Percentiles rank a stretch among this genome's conserved stretches.
These are phyloP conservation scores for Numida meleagris DNA, from an alignment of 2,113 vertebrate genomes.

Conservation along the genomic window DNA sequence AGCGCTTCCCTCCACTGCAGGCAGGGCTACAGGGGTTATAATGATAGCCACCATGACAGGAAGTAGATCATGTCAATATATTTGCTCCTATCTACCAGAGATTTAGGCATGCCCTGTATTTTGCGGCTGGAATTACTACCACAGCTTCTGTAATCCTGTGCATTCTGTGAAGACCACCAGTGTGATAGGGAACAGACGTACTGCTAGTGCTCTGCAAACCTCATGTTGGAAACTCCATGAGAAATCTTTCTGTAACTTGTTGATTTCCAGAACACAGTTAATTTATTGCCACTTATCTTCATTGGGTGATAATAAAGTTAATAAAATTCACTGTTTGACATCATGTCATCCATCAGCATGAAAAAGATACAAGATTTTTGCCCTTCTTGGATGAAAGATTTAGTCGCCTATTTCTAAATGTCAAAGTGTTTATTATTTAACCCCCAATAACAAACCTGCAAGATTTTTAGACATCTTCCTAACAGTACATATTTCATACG, in stretches of 20 bases:
- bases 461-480: not conserved
- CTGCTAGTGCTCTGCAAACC: not conserved
- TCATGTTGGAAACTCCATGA: not conserved
- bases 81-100: fast-evolving
- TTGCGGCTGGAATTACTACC: not conserved
- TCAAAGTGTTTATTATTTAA: not conserved
- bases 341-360: not conserved
- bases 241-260: not conserved
- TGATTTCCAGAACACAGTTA: not conserved
- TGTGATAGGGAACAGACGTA: not conserved
- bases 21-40: not conserved
- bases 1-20: fast-evolving
- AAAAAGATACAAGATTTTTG: not conserved
- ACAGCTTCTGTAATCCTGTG: not conserved
- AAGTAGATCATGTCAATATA: not conserved
- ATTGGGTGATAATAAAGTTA: not conserved
- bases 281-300: not conserved
- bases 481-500: not conserved
- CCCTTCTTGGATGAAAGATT: not conserved
- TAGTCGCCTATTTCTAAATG: not conserved
- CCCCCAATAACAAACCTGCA: not conserved
- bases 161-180: not conserved
- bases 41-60: not conserved
- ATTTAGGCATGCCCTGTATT: not conserved
- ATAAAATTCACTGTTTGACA: not conserved